Evolutionary conservation across 2,113 vertebrate species (phyloP).

Genomic region (Andinoacara biseriatus): DNA sequence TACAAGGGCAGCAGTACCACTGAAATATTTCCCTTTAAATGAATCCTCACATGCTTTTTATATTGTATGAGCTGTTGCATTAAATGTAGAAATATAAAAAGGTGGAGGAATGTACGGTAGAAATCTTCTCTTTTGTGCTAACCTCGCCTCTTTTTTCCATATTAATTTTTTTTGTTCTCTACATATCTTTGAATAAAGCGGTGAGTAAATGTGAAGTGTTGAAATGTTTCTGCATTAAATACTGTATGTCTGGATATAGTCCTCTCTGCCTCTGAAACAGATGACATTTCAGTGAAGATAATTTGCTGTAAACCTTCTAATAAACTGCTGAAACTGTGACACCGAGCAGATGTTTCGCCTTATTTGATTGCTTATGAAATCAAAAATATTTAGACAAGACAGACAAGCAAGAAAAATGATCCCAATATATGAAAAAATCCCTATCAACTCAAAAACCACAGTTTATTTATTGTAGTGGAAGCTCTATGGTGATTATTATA

Average conservation of each 20-base stretch:
- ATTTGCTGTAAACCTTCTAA: constrained; percentile 41
- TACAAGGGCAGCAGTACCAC: constrained; percentile 8
- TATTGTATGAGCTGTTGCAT: constrained; percentile 44
- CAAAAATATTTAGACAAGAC: not conserved
- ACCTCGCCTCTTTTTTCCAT: not conserved
- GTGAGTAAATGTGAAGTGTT: not conserved
- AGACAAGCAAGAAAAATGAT: not conserved
- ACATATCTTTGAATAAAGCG: constrained; percentile 31
- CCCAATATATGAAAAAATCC: not conserved
- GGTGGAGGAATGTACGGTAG: not conserved
- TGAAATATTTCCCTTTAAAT: constrained; percentile 15
- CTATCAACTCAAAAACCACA: not conserved
- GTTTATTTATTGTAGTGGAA: not conserved
- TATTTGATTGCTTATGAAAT: constrained; percentile 1
- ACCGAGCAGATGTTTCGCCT: constrained; percentile 3
- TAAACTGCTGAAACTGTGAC: constrained; percentile 56
- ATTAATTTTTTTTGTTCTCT: constrained; percentile 21
- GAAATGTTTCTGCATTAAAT: constrained; percentile 48
- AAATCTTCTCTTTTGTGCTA: constrained; percentile 16
- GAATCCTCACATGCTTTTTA: constrained; percentile 13
- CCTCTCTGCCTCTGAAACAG: constrained; percentile 15
- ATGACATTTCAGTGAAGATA: constrained; percentile 5
- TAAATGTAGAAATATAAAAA: constrained; percentile 38
- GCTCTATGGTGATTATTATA: not conserved
- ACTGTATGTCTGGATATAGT: constrained; percentile 13